Base-by-base conservation (phyloP, 2,797 vertebrate species). In the Rhodeus uyekii region DNA sequence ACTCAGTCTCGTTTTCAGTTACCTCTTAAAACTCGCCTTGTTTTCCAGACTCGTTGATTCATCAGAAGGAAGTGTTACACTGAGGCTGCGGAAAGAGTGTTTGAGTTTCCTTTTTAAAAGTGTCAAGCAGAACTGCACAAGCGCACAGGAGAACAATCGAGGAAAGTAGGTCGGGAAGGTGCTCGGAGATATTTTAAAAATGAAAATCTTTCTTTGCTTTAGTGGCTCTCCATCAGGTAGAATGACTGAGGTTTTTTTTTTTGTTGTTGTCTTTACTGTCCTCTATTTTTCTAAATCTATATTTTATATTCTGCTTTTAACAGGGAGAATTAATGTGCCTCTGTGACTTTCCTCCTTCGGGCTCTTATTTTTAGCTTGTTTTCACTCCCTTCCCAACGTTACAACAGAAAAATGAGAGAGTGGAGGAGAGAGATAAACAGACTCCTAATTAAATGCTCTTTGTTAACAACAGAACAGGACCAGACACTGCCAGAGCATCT, bases 391-490 rank as follows among this genome's bases (percentile, higher is more conserved):
- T 86, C 85, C 86, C 69, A 77, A 90, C 85, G 80, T 85, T 78
- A 38, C 82, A 91, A 84, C 82, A 78, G 84, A 78, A 86, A 88
- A 88, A 90, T 86, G 86, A 84, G 67, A 80, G 86, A 90, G 87
- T 91, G 89, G 86, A 90, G 87, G 89, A 90, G 85, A 89, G 82
- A 87, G 89, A 92, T 92, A 93, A 94, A 93, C 93, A 93, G 87
- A 88, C 87, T 83, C 85, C 90, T 93, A 92, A 94, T 94, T 93
- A 93, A 88, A 90, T 90, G 84, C 90, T 91, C 90, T 92, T 94
- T 93, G 91, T 94, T 93, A 89, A 91, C 88, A 90, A 87, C 81
- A 86, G 80, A 85, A 89, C 84, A 76, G 83, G 88, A 86, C 86
- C 87, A 89, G 85, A 87, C 86, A 84, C 73, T 86, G 87, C 89